Conservation (phyloP, 2,888 invertebrate genomes). For the Cantharis flavilabris region DNA sequence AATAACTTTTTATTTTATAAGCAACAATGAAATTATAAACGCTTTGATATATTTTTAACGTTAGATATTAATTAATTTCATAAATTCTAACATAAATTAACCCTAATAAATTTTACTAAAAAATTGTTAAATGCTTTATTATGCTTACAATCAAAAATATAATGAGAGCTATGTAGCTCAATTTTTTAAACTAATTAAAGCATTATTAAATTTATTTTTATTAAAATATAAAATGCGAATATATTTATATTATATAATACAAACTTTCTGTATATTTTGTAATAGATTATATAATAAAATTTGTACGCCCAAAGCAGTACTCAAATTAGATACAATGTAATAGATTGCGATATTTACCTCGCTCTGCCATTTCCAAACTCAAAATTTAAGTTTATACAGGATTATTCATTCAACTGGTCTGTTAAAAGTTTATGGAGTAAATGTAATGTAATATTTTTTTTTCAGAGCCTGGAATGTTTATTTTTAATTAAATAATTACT, state of each 20-base stretch:
- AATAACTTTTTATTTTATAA: slow-evolving; percentile 10
- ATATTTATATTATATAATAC: neutral
- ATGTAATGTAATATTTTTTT: neutral
- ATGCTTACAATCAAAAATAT: neutral
- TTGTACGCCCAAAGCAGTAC: slow-evolving; percentile 48
- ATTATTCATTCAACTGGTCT: neutral
- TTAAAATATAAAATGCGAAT: neutral
- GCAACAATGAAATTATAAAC: neutral
- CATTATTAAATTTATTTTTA: neutral
- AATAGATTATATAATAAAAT: slow-evolving; percentile 14
- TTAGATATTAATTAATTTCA: neutral
- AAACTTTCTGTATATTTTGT: neutral
- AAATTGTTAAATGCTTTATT: neutral
- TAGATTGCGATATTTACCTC: slow-evolving; percentile 40
- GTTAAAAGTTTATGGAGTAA: neutral
- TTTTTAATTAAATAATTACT: neutral
- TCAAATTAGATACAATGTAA: slow-evolving; percentile 52
- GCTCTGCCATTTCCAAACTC: slow-evolving; percentile 42
- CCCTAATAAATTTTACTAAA: neutral
- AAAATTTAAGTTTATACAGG: slow-evolving; percentile 37
- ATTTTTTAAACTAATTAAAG: neutral
- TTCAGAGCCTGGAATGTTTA: neutral
- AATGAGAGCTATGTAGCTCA: neutral
- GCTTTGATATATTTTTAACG: neutral
- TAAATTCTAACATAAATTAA: too few relatives aligned